Base-by-base conservation (phyloP, 2,888 invertebrate species). In the Aspidiotus rigidus region DNA sequence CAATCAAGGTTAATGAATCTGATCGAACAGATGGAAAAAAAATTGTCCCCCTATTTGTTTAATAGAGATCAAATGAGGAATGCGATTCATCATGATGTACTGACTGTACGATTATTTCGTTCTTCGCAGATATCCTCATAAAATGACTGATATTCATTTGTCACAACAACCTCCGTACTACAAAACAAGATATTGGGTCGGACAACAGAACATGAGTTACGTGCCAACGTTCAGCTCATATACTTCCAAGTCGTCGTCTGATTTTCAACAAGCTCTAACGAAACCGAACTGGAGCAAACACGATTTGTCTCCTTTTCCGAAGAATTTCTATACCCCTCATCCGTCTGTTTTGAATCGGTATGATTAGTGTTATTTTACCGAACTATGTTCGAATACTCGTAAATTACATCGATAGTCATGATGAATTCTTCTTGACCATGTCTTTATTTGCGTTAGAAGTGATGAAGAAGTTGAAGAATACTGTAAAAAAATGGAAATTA, bases 261-360 rank as follows among this genome's bases (percentile, higher is more conserved):
- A 67, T 59, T 67, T 67, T 15, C 59, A 67, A 44, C 67, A 67
- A 60, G 60, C 67, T 15, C 53, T 95, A 17, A 83, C 91, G 6
- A 92, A 90, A 77, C 90, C 94, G 7, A 85, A 88, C 73, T 97
- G 96, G 95, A 93, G 94, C 73, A 82, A 86, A 75, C 83, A 85
- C 16, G 82, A 84, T 57, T 80, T 97, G n/a, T 87, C 87, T 53
- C 90, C 92, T 0, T 93, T 97, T 79, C 85, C 92, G 76, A 97
- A 97, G 79, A 91, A 94, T 79, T 96, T 96, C 77, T 97, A 96
- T 77, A 83, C 87, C 55, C 93, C 95, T 13, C 88, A 90, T 76
- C 83, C 86, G 0, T 83, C 85, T 74, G 89, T 92, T 0, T 78
- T 84, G 57, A 82, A 80, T 67, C 72, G 74, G 74, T 71, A 40